Conservation (phyloP, 2,113 vertebrate species). For the Microcebus jonahi region DNA sequence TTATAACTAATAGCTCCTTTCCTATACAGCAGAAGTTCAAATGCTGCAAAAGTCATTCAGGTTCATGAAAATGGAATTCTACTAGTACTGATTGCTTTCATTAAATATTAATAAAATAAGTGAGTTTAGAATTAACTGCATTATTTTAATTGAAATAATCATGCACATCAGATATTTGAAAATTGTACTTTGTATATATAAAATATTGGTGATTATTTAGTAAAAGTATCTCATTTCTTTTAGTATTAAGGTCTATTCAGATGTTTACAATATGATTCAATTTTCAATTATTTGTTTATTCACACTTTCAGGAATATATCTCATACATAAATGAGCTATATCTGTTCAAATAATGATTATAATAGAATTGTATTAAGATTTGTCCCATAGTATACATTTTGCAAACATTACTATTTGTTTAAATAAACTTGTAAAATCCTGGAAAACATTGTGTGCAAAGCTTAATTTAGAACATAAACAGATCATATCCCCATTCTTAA, state of each 20-base stretch:
- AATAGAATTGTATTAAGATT: constrained; percentile 61
- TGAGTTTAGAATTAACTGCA: constrained; percentile 49
- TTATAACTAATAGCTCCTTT: neutral
- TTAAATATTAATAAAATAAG: constrained; percentile 56
- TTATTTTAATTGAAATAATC: constrained; percentile 59
- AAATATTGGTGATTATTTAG: constrained; percentile 1
- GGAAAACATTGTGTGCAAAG: constrained; percentile 34
- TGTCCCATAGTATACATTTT: constrained; percentile 53
- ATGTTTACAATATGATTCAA: neutral
- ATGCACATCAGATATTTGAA: constrained; percentile 28
- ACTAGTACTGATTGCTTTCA: constrained; percentile 27
- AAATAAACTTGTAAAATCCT: constrained; percentile 60
- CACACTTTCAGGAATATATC: neutral
- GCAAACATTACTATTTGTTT: constrained; percentile 68
- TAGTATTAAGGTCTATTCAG: neutral
- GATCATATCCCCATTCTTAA: constrained; percentile 49
- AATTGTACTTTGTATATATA: neutral
- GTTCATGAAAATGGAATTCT: neutral
- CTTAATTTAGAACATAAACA: constrained; percentile 53
- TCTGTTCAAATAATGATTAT: constrained; percentile 37
- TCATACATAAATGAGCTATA: constrained; percentile 33
- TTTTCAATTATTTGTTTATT: constrained; percentile 22
- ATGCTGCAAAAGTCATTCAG: neutral
- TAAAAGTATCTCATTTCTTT: neutral
- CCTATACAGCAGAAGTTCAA: neutral